Base-by-base conservation (phyloP, 1,140 invertebrate species). In the Portunus trituberculatus region DNA sequence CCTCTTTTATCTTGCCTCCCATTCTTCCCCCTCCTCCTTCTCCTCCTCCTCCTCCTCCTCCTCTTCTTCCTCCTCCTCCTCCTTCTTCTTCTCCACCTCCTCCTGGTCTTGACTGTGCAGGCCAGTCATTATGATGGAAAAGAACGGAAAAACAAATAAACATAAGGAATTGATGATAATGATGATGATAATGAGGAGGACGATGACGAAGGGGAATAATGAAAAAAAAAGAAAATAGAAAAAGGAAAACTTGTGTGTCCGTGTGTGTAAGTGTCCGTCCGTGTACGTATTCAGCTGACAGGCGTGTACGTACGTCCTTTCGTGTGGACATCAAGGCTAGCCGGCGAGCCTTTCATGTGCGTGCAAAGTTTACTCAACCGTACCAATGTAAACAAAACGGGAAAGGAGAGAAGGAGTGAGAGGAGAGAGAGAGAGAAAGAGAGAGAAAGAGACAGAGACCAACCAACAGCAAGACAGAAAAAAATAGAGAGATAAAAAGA, bases 31-130 rank as follows among this genome's bases (percentile, higher is more conserved):
- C 67, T n/a, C n/a, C 67, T 0, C 20, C 67, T 76, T 25, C 20
- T 76, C 67, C 67, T 76, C n/a, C 67, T 76, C n/a, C n/a, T 76
- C n/a, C 67, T n/a, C n/a, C 67, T 76, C 67, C 67, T 76, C 67
- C 67, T 3, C 0, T 76, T 76, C 67, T 20, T 76, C 59, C 59
- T 76, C 59, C 67, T n/a, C 67, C 67, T n/a, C n/a, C 67, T 0
- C 20, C 67, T 76, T 25, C 20, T 76, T 25, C 67, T 76, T 8
- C 67, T 76, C n/a, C n/a, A n/a, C n/a, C 67, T n/a, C n/a, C 67
- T 76, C 67, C 67, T 76, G 10, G 10, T 3, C 0, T 76, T 76
- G n/a, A n/a, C 67, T 20, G 48, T 76, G 16, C 12, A 59, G 2
- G 52, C 39, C 39, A 39, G 39, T 39, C 39, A 39, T 39, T 39